Evolutionary conservation across 1,140 invertebrate genomes (phyloP).

Genomic region (Tribolium castaneum): DNA sequence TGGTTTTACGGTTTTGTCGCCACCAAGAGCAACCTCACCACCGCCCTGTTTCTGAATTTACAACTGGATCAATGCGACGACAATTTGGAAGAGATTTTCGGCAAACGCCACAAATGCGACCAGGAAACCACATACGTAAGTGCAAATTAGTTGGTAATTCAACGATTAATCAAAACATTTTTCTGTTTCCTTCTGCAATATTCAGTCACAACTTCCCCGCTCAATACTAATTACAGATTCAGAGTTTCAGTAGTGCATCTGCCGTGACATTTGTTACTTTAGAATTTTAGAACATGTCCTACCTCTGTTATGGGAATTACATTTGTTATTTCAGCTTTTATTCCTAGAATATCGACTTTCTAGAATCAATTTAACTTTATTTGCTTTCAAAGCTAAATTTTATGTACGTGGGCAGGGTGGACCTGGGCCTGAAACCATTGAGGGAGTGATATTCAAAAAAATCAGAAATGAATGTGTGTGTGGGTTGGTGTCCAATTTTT

Average conservation of each 20-base stretch:
- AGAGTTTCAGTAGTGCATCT: neutral
- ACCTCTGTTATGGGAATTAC: neutral
- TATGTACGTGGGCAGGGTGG: neutral
- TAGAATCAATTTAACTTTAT: neutral
- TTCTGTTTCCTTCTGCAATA: too few species aligned
- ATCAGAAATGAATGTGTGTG: too few species aligned
- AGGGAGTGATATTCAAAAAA: too few species aligned
- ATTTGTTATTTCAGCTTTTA: neutral
- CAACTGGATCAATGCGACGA: constrained; percentile 63
- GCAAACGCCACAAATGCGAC: constrained; percentile 61
- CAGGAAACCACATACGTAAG: constrained; percentile 60
- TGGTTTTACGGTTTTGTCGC: constrained; percentile 57
- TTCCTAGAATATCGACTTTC: neutral
- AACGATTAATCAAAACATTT: too few species aligned
- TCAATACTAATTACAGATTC: neutral
- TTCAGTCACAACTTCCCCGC: neutral
- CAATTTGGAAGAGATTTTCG: constrained; percentile 59
- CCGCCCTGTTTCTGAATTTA: constrained; percentile 59
- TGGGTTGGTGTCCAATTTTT: neutral
- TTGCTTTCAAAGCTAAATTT: neutral
- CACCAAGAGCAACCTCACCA: constrained; percentile 43
- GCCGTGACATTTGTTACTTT: neutral
- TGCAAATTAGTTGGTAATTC: neutral
- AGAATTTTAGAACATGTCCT: neutral
- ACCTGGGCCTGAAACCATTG: too few species aligned